Percentiles rank a stretch among this genome's conserved stretches.
Conservation (phyloP, 2,797 vertebrate species). For the Alectoris magna region DNA sequence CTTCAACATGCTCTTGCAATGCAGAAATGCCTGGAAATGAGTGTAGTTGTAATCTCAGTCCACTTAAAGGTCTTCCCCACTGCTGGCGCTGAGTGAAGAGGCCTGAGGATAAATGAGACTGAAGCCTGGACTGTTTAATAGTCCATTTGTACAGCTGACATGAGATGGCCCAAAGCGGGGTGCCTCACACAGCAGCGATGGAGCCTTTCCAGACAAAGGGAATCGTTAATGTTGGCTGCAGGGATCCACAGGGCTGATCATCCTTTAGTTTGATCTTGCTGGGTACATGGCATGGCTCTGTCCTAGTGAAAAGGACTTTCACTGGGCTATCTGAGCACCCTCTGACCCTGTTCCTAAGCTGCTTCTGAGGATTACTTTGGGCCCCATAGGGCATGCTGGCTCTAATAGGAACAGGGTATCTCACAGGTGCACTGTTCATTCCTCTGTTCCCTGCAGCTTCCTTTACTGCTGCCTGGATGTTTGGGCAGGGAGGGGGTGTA, state of each 20-base stretch:
- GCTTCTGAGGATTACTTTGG: neutral
- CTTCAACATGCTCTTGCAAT: neutral
- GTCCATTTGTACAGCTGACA: constrained; percentile 39
- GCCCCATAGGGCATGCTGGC: rapidly evolving
- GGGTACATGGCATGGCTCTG: neutral
- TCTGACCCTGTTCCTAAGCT: neutral
- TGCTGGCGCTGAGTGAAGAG: constrained; percentile 7
- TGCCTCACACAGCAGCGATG: neutral
- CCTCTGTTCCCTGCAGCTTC: neutral
- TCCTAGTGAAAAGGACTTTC: neutral
- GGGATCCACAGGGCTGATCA: neutral
- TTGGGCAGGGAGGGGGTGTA: neutral
- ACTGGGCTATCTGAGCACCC: neutral
- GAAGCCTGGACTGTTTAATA: neutral
- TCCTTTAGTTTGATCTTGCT: neutral
- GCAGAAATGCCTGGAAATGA: constrained; percentile 12
- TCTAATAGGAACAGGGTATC: neutral
- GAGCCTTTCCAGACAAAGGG: neutral
- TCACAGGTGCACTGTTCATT: neutral
- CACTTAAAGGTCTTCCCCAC: constrained; percentile 9
- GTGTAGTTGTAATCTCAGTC: neutral
- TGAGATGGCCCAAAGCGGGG: neutral
- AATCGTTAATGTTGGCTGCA: neutral
- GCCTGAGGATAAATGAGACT: constrained; percentile 17
- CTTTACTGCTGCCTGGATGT: rapidly evolving